Base-by-base conservation (phyloP, 2,113 vertebrate genomes). In the Misgurnus anguillicaudatus region DNA sequence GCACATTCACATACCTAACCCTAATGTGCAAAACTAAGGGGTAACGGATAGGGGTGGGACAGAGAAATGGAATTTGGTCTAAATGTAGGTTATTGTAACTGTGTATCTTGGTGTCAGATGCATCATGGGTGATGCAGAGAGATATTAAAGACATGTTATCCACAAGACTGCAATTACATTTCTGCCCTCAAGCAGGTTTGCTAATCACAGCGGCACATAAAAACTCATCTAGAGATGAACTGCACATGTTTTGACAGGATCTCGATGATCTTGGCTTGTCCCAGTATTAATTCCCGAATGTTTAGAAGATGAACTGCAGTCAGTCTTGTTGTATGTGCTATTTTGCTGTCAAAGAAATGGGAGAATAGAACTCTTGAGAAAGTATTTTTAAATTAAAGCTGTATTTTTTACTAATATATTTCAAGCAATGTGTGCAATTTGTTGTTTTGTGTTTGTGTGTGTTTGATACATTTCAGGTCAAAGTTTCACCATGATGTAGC, bases 401-500 rank as follows among this genome's bases (percentile, higher is more conserved):
- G 51, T 72, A 58, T 17, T 58, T 74, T 74, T 42, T 19, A 45
- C 17, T 31, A 45, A 41, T 71, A 39, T 19, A 19, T 47, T 31
- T 9, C 9, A 31, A 31, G 24, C 24, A 31, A 31, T 62, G 1
- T 74, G 13, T 60, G 8, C 16, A 2, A 9, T 69, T 42, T 31
- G 21, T 47, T n/a, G 6, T 19, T 6, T 57, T 57, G 14, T 62
- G 2, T 62, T 45, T 62, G 42, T 24, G 1, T 14, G 57, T 57
- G 24, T 71, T 9, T 48, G 14, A 8, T 69, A 42, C 1, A 45
- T 17, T 65, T 76, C 24, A 53, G 45, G 60, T 64, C 42, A 38
- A 17, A 62, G 51, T 63, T 75, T 63, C 60, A 63, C 21, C 24
- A 5, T 60, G 6, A 73, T 73, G 41, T 11, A 74, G 48, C 38